These are phyloP conservation scores for Pseudachorutes palmiensis DNA, from an alignment of 1,140 invertebrate genomes.

Conservation along the genomic window DNA sequence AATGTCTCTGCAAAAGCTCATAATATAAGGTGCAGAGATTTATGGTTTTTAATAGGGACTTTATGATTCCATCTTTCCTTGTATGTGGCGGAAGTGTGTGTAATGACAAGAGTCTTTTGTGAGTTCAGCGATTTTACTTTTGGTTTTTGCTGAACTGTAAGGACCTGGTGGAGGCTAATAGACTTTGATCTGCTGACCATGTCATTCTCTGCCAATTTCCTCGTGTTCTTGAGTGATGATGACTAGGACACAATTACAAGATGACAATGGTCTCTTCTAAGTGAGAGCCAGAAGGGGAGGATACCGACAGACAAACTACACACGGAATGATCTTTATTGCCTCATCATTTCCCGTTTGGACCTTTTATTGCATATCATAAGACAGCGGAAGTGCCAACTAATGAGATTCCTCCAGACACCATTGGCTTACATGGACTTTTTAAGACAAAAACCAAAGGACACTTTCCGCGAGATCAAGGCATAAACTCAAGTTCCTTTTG, in stretches of 20 bases:
- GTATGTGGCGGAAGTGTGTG: too few species aligned
- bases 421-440: background rate
- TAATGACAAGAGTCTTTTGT: too few species aligned
- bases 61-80: too few species aligned
- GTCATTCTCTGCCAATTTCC: background rate
- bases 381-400: slow-evolving; percentile 9
- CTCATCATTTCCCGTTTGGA: slow-evolving; percentile 6
- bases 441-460: too few species aligned
- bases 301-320: background rate
- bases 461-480: too few species aligned
- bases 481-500: too few species aligned
- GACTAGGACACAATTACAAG: slow-evolving; percentile 13
- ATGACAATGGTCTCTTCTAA: background rate
- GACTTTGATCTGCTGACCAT: slow-evolving; percentile 4
- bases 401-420: slow-evolving; percentile 3
- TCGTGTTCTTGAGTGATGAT: background rate
- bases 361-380: slow-evolving; percentile 14
- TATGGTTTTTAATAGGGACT: too few species aligned
- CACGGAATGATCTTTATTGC: slow-evolving; percentile 1
- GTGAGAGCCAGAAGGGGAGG: background rate
- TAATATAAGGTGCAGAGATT: too few species aligned
- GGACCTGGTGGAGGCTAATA: background rate
- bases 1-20: too few species aligned
- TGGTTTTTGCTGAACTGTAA: too few species aligned
- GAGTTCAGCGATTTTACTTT: too few species aligned